Base-by-base conservation (phyloP, 2,888 invertebrate species). In the Eupithecia inturbata region DNA sequence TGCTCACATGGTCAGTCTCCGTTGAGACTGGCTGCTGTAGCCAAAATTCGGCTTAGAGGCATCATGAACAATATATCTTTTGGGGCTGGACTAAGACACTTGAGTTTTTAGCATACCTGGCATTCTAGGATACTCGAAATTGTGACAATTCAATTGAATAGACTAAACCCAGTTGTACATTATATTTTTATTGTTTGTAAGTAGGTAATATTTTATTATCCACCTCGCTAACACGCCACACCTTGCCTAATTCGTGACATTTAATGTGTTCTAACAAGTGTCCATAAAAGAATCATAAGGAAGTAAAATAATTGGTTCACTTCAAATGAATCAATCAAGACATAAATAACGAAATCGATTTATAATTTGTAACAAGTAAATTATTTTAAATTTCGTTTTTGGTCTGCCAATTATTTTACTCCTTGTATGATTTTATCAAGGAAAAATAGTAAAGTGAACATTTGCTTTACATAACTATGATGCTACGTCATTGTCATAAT, bases 301-400 rank as follows among this genome's bases (percentile, higher is more conserved):
- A 81, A 80, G 77, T 69, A 67, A 49, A 64, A 64, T 73, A 79
- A 79, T 77, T 73, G 71, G 70, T 68, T 70, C 72, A 68, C 31
- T 66, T 69, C 62, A 64, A 73, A 78, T 77, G 67, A 79, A 78
- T 76, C 72, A 79, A 78, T 76, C 72, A 76, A 71, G 69, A 70
- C 73, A 74, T 74, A 81, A 82, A 80, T 74, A 73, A 78, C 78
- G 75, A 36, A 39, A 3, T 39, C 39, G 14, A 66, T 80, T 26
- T 57, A 64, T 64, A 36, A 81, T 82, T 80, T 71, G 80, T 82
- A 84, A 80, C 80, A 82, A 82, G 83, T 83, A 82, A 63, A 68
- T 57, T 64, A 53, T 31, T 80, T 69, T 80, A 81, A 79, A 79
- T 77, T 74, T 82, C 79, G 78, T 71, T 78, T 80, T 77, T 78